phyloP scores from a whole-genome alignment of 2,888 invertebrate genomes.

The Arenicola marina region DNA sequence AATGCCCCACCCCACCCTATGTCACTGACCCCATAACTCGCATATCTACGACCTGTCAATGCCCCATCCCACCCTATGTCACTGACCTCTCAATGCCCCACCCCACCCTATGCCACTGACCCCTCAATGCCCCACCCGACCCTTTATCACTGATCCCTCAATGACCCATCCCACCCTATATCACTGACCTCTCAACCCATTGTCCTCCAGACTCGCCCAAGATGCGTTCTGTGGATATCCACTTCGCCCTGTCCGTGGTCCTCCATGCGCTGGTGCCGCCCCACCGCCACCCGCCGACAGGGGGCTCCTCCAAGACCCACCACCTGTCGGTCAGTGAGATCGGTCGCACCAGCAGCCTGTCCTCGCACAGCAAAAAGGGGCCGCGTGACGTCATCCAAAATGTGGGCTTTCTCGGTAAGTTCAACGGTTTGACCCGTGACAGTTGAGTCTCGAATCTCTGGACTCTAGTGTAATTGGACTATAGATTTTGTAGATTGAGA shows the following conservation, averaged over 20 bases:
- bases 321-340: slow-evolving; percentile 48
- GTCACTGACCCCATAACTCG: too few relatives aligned
- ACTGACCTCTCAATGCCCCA: too few relatives aligned
- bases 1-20: too few relatives aligned
- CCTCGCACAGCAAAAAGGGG: slow-evolving; percentile 25
- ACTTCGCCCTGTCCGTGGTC: slow-evolving; percentile 86
- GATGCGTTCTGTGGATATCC: slow-evolving; percentile 85
- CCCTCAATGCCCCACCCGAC: too few relatives aligned
- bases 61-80: too few relatives aligned
- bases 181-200: too few relatives aligned
- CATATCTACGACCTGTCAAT: too few relatives aligned
- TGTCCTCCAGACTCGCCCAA: slow-evolving; percentile 67
- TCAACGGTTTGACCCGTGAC: not conserved
- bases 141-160: too few relatives aligned
- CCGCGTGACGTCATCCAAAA: slow-evolving; percentile 43
- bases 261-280: slow-evolving; percentile 78
- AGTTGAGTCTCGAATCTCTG: not conserved
- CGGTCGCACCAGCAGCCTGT: slow-evolving; percentile 46
- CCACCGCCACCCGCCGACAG: slow-evolving; percentile 27
- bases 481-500: too few relatives aligned
- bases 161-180: too few relatives aligned
- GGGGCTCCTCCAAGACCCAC: slow-evolving; percentile 28
- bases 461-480: too few relatives aligned
- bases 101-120: too few relatives aligned
- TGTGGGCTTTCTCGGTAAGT: slow-evolving; percentile 64